These are phyloP conservation scores for Melitaea athalia DNA, from an alignment of 2,888 invertebrate species.

Conservation along the genomic window DNA sequence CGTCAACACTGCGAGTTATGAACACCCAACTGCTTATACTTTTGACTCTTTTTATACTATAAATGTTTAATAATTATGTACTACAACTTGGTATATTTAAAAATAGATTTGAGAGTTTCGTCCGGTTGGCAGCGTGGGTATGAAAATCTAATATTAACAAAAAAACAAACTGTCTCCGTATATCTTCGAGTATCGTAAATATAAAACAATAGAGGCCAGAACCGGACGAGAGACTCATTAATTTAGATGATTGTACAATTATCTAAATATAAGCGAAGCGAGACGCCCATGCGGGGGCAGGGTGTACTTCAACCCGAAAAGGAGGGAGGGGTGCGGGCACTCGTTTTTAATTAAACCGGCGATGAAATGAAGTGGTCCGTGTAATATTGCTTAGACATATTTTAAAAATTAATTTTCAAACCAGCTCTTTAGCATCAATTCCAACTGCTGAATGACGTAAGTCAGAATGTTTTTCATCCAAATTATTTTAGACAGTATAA, in stretches of 20 bases:
- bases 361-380: constrained; percentile 82
- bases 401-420: constrained; percentile 76
- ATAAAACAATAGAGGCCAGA: constrained; percentile 76
- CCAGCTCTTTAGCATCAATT: constrained; percentile 40
- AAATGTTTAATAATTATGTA: constrained; percentile 25
- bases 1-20: constrained; percentile 71
- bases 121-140: constrained; percentile 1
- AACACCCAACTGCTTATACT: constrained; percentile 52
- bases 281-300: constrained; percentile 72
- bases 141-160: constrained; percentile 56
- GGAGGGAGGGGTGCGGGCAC: constrained; percentile 78
- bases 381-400: constrained; percentile 82
- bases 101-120: background rate
- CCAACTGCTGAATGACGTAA: constrained; percentile 31
- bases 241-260: constrained; percentile 83
- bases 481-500: constrained; percentile 6
- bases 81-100: background rate
- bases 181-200: constrained; percentile 68
- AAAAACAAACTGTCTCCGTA: constrained; percentile 68
- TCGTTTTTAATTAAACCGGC: constrained; percentile 82
- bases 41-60: constrained; percentile 16
- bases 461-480: constrained; percentile 15
- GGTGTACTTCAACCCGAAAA: constrained; percentile 78
- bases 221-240: constrained; percentile 82
- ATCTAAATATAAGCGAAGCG: constrained; percentile 82